Evolutionary conservation across 2,888 invertebrate genomes (phyloP), one percentile per base, ranked within the genome.

Genomic region (Rapana venosa): DNA sequence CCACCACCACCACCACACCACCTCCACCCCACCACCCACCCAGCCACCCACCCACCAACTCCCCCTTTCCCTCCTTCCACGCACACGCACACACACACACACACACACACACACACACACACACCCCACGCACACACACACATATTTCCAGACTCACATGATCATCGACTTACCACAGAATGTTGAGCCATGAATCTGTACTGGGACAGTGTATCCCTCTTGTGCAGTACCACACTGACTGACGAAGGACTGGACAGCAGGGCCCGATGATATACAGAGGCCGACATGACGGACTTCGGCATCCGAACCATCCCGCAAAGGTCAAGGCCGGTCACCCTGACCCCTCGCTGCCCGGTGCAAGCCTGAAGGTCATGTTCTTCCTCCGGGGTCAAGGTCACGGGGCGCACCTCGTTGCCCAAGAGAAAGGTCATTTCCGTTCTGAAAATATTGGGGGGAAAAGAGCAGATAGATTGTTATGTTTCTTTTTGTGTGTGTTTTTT

Each of bases 321-420:
- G 97, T 98, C 98, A 88, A 99, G 97, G 0, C 99, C 99, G 30
- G 98, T 97, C 0, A 98, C 97, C 91, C 97, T 97, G 93, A 98
- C 98, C 17, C 98, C 58, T 6, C 92, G 91, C 15, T 93, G 91
- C 11, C 96, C 95, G 0, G 95, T 94, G 93, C 96, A 97, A 8
- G 93, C 92, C 13, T 94, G 93, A 0, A 97, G 92, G 22, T 97
- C 97, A 86, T 97, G 97, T 87, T 97, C 97, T 58, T 58, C 61
- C 1, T 30, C 66, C 15, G 86, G 26, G 66, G 61, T 61, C 86
- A 66, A 66, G 86, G 58, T 66, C 86, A 86, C 5, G 0, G 86
- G 30, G 20, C 20, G 35, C 1, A 98, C 97, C 86, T 97, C 32
- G 0, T 90, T 77, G 30, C 88, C 77, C 86, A 90, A 87, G 58